Conservation (phyloP, 1,140 invertebrate species). For the Atta colombica region DNA sequence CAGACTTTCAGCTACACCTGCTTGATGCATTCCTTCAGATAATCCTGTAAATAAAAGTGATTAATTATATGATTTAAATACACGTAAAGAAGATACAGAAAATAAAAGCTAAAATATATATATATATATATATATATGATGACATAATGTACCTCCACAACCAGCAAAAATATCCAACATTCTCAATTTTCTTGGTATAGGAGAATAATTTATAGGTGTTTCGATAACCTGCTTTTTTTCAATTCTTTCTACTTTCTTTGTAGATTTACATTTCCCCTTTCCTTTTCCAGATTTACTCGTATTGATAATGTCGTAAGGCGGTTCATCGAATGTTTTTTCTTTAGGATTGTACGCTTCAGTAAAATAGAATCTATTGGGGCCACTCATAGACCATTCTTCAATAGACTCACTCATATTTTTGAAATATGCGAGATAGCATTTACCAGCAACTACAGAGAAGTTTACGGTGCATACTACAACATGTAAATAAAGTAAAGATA, state of each 20-base stretch:
- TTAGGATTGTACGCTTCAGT: slow-evolving; percentile 89
- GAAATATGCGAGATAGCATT: slow-evolving; percentile 89
- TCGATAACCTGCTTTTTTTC: slow-evolving; percentile 67
- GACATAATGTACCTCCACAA: slow-evolving; percentile 90
- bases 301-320: slow-evolving; percentile 87
- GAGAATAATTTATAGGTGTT: slow-evolving; percentile 76
- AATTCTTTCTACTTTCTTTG: slow-evolving; percentile 72
- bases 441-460: slow-evolving; percentile 88
- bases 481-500: slow-evolving; percentile 44
- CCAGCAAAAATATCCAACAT: slow-evolving; percentile 96
- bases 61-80: slow-evolving; percentile 8
- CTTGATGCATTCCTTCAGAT: slow-evolving; percentile 91
- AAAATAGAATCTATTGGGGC: slow-evolving; percentile 93
- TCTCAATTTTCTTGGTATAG: slow-evolving; percentile 87
- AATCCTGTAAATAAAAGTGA: slow-evolving; percentile 81
- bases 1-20: slow-evolving; percentile 89
- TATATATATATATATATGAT: background rate
- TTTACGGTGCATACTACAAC: slow-evolving; percentile 86
- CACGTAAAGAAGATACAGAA: background rate
- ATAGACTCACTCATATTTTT: slow-evolving; percentile 87
- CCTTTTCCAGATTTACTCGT: slow-evolving; percentile 89
- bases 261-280: slow-evolving; percentile 90
- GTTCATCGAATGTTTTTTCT: slow-evolving; percentile 88
- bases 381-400: slow-evolving; percentile 89
- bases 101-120: background rate